Base-by-base conservation (phyloP, 2,888 invertebrate genomes). In the Piscicola geometra region DNA sequence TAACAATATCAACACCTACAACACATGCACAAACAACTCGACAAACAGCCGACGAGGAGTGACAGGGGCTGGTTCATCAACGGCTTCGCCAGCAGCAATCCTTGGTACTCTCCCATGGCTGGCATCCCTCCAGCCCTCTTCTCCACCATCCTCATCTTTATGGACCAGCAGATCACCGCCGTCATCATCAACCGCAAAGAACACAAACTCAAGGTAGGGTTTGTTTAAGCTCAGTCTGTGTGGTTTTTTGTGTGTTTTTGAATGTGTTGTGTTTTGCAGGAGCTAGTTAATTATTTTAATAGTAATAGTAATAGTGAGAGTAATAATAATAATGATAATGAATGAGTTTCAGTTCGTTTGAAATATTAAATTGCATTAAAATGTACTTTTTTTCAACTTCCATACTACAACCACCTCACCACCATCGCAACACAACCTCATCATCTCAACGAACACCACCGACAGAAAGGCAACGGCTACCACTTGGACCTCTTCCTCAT, bases 141-240 rank as follows among this genome's bases (percentile, higher is more conserved):
- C 47, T 95, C 96, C 75, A 95, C 95, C 28, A 98, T 99, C 83
- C 88, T 99, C 25, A 95, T 99, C 83, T 99, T 99, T 86, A 96
- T 99, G 95, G 98, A 99, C 88, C 98, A 99, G 85, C 98, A 99
- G 87, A 99, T 99, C 80, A 97, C 98, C 2, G 94, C 95, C 32
- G 98, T 99, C 56, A 99, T 99, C 84, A 92, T 99, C 35, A 99
- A 99, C 85, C 89, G 98, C 47, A 97, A 96, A 86, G 98, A 99
- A 86, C 94, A 98, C 84, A 97, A 97, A 86, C 87, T 83, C 9
- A 78, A 79, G 81, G 83, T 83, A 75, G 50, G 75, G 30, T 73
- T 36, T 47, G 21, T 47, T 47, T n/a, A n/a, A n/a, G n/a, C n/a
- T n/a, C n/a, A n/a, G n/a, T n/a, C n/a, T n/a, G n/a, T n/a, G n/a